phyloP scores from a whole-genome alignment of 2,113 vertebrate species.

The Coptodon bakossiorum region DNA sequence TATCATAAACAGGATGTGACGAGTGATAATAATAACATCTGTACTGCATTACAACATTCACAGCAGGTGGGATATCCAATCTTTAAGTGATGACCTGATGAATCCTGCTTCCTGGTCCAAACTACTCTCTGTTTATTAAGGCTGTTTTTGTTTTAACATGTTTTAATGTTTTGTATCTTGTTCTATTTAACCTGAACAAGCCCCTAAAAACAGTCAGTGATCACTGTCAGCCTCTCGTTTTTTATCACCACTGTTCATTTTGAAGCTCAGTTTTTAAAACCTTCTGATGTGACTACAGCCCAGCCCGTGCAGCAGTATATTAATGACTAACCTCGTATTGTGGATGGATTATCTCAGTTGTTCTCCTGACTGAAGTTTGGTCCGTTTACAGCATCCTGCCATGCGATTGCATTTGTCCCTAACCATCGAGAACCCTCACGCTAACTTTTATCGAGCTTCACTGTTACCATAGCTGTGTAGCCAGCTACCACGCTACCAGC shows the following conservation, averaged over 20 bases:
- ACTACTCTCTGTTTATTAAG: not conserved
- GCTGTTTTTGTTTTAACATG: not conserved
- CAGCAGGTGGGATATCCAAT: not conserved
- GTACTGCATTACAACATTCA: not conserved
- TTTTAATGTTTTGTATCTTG: not conserved
- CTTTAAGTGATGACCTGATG: not conserved
- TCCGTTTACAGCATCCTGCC: not conserved
- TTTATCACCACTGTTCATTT: not conserved
- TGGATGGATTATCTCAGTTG: not conserved
- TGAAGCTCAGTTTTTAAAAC: too few relatives aligned
- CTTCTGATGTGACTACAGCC: not conserved
- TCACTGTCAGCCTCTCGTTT: not conserved
- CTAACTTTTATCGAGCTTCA: not conserved
- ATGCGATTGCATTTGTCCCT: not conserved
- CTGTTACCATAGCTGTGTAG: not conserved
- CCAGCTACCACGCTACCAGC: not conserved
- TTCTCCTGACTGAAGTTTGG: rapidly evolving
- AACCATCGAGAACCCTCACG: rapidly evolving
- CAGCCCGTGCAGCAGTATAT: not conserved
- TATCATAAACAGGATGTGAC: not conserved
- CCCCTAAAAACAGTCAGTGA: not conserved
- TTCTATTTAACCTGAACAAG: not conserved
- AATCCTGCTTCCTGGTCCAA: not conserved
- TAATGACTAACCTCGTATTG: rapidly evolving
- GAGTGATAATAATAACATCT: not conserved